Evolutionary conservation across 2,113 vertebrate genomes (phyloP), one percentile per base, ranked within the genome.

Genomic region (Cyprinodon variegatus): DNA sequence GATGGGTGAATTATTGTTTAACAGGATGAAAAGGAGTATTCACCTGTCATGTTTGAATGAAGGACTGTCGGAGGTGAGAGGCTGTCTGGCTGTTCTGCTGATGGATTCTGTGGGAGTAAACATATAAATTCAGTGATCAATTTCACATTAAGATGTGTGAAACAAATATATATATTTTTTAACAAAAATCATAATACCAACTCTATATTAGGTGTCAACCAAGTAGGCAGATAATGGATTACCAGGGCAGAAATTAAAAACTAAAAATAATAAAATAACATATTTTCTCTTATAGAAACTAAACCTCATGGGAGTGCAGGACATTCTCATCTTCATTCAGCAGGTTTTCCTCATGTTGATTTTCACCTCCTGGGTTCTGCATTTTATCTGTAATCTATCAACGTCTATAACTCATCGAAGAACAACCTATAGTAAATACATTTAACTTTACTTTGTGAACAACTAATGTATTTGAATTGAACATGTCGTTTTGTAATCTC

Each of bases 351-450:
- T 68, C 79, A 2, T 57, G 67, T 20, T 1, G 74, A 3, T 66
- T 76, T 4, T 63, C 57, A 11, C 38, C 37, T 13, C 38, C 76
- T 7, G 66, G 12, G 3, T 70, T 83, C 75, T 91, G 69, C 90
- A 91, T 93, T 50, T 7, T 1, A 67, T 61, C 79, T 76, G 69
- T 64, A 5, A 6, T 14, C 48, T 53, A n/a, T 20, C 17, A 57
- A 57, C 14, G 50, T n/a, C 17, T 17, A 9, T 14, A 57, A 20
- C 17, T 57, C 50, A 57, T 29, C 29, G 29, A 29, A 29, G 29
- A 29, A 29, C 29, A 29, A 29, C 29, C 29, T 29, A 29, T 29
- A 29, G 1, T 29, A 29, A 29, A 29, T 29, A 29, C 29, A 29
- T 29, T 29, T 29, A 29, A 29, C 29, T 29, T 29, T 29, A 29